phyloP scores from a whole-genome alignment of 2,797 vertebrate genomes.

The Glossophaga mutica region DNA sequence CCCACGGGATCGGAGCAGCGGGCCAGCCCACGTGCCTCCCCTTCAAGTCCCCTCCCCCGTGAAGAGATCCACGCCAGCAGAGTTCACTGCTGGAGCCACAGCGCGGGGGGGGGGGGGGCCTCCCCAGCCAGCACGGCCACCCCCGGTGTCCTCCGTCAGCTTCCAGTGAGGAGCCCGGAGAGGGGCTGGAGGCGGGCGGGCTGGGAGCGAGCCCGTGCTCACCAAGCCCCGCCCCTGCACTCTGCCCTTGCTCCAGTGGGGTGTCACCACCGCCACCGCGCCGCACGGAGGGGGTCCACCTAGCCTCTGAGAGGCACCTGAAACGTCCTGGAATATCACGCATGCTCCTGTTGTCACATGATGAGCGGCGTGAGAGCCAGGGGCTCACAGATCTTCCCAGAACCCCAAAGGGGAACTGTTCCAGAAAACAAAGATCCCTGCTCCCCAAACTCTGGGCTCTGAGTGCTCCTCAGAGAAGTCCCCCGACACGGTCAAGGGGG shows the following conservation, averaged over 20 bases:
- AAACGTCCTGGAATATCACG: background rate
- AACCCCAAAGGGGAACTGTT: background rate
- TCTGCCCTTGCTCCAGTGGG: accelerated
- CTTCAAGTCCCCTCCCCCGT: background rate
- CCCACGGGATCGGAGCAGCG: accelerated
- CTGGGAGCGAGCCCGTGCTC: background rate
- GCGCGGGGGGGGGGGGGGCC: too few relatives aligned
- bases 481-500: background rate
- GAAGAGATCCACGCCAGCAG: background rate
- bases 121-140: background rate
- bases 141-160: background rate
- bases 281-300: accelerated
- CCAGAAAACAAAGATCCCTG: background rate
- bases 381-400: background rate
- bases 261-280: accelerated
- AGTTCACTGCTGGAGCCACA: background rate
- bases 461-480: background rate
- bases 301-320: background rate
- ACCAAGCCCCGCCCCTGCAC: background rate
- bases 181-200: too few relatives aligned
- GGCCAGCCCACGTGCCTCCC: accelerated
- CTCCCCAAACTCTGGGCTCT: background rate
- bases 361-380: background rate
- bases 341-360: background rate
- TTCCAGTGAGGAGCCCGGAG: background rate